Base-by-base conservation (phyloP, 1,140 invertebrate species). In the Sinella curviseta region DNA sequence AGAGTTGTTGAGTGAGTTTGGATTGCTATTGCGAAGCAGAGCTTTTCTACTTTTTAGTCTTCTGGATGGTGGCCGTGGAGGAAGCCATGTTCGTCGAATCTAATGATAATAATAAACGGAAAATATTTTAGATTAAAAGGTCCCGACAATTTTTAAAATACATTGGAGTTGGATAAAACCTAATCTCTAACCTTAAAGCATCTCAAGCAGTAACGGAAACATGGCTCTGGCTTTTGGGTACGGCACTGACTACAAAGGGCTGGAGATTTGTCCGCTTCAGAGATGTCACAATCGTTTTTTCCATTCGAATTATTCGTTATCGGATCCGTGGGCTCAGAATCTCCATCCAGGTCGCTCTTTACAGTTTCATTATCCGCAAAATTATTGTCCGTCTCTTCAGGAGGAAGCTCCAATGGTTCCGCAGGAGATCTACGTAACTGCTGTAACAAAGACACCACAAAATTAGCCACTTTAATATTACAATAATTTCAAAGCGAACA, bases 41-140 rank as follows among this genome's bases (percentile, higher is more conserved):
- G 30, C 24, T 70, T 70, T 70, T 33, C 65, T 70, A 2, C 28
- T 78, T 57, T 74, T 78, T 14, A 48, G 39, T 31, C 39, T 35
- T 34, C 70, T 70, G 3, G 75, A 55, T 77, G 35, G 36, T 60
- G 82, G 80, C 14, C 82, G 55, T 36, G 57, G 55, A 31, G 82
- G 82, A 73, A 81, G 77, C 82, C 82, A 83, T 30, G 78, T 80
- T 60, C 82, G n/a, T 8, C 82, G 82, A 31, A 78, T 74, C 82
- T 83, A 39, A 1, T 17, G 3, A 1, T 65, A 12, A 60, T 55
- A 33, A 16, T 30, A 60, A 30, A 30, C 39, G 39, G n/a, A n/a
- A n/a, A n/a, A n/a, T n/a, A n/a, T 76, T 24, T 76, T 14, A 16
- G 20, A 55, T 55, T 55, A 31, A 76, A 16, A 17, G 1, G 20